A percentile compares a stretch with the other conserved stretches of the same genome.
These are phyloP conservation scores for Aptenodytes forsteri DNA, from an alignment of 2,113 vertebrate genomes.

Conservation along the genomic window DNA sequence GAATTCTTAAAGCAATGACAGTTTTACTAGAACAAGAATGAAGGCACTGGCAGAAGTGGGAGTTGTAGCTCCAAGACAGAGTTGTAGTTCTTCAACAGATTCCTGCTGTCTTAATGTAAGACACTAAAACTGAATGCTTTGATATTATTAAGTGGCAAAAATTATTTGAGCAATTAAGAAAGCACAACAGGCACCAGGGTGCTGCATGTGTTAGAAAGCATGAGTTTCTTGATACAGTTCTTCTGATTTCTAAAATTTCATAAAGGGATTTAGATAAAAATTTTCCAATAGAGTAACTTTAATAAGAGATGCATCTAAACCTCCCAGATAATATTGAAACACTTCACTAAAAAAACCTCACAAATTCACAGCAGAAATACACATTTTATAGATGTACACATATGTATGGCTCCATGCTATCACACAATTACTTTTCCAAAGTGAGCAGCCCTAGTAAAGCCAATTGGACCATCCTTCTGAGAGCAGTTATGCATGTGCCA, in stretches of 20 bases:
- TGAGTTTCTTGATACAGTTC: neutral
- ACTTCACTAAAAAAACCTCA: neutral
- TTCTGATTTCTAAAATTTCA: neutral
- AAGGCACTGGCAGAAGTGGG: neutral
- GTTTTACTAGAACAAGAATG: neutral
- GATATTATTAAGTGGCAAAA: neutral
- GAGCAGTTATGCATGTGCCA: neutral
- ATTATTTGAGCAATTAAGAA: neutral
- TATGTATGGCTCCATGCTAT: neutral
- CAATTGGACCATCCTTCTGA: neutral
- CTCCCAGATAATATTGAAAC: neutral
- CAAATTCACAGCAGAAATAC: neutral
- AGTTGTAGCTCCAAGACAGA: neutral
- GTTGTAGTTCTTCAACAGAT: neutral
- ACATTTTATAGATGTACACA: neutral
- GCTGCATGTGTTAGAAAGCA: rapidly evolving
- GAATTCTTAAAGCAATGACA: neutral
- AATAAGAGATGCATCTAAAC: neutral
- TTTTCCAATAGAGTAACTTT: neutral
- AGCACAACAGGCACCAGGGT: neutral
- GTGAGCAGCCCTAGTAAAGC: neutral
- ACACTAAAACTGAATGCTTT: neutral
- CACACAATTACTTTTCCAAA: neutral
- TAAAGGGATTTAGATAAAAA: neutral
- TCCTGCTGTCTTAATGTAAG: neutral